Conservation (phyloP, 1,140 invertebrate genomes). For the Temnothorax curvispinosus region DNA sequence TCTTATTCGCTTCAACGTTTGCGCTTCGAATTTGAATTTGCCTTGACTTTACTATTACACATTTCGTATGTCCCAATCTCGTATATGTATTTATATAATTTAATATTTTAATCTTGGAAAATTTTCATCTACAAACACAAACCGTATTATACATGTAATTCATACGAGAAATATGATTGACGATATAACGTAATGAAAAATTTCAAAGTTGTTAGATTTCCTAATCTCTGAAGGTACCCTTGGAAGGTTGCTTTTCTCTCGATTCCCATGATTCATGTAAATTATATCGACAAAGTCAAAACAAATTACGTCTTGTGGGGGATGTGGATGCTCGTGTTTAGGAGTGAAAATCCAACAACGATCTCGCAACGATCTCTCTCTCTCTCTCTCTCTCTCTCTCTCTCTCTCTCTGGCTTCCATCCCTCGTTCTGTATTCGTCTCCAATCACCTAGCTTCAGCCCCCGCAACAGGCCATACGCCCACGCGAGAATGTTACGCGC, state of each 20-base stretch:
- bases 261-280: neutral
- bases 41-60: no score
- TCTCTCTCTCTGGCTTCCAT: neutral
- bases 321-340: neutral
- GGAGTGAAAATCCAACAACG: slow-evolving; percentile 9
- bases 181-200: neutral
- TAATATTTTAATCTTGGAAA: neutral
- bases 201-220: neutral
- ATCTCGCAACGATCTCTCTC: neutral
- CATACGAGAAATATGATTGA: neutral
- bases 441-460: slow-evolving; percentile 58
- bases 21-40: neutral
- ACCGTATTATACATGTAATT: neutral
- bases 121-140: neutral
- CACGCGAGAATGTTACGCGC: slow-evolving; percentile 48
- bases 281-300: neutral
- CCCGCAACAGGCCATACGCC: slow-evolving; percentile 67
- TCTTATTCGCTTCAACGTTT: neutral
- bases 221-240: neutral
- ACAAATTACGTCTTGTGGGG: neutral
- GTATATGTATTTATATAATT: no score
- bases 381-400: neutral
- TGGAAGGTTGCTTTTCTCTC: neutral
- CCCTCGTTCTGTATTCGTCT: slow-evolving; percentile 57
- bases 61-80: no score